phyloP scores from a whole-genome alignment of 2,888 invertebrate species.

The Apoda limacodes region DNA sequence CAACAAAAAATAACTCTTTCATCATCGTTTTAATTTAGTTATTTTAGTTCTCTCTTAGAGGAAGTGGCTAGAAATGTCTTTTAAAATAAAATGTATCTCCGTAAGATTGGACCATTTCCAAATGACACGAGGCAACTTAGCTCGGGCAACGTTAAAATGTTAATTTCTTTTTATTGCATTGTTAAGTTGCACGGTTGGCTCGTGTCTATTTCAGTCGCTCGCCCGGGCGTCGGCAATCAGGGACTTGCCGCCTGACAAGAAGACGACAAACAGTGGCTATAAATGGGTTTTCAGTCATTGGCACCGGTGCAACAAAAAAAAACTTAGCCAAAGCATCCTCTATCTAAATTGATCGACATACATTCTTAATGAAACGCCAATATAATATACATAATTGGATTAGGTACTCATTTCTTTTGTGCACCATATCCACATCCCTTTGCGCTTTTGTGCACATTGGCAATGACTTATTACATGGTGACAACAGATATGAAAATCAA shows the following conservation, averaged over 20 bases:
- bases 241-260: constrained; percentile 57
- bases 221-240: constrained; percentile 58
- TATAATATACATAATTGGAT: no score
- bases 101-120: constrained; percentile 59
- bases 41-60: constrained; percentile 58
- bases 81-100: constrained; percentile 47
- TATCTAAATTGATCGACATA: no score
- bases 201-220: constrained; percentile 59
- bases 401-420: no score
- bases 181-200: constrained; percentile 62
- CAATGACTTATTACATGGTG: no score
- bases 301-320: constrained; percentile 21
- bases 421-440: no score
- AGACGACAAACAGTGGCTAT: constrained; percentile 61
- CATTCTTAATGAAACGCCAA: no score
- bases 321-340: not conserved
- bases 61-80: constrained; percentile 51
- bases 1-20: constrained; percentile 33
- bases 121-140: constrained; percentile 67
- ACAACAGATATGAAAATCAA: no score
- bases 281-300: constrained; percentile 56
- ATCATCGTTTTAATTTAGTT: constrained; percentile 36
- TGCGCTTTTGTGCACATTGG: no score
- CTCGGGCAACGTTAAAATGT: constrained; percentile 56
- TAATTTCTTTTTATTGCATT: constrained; percentile 71